These are phyloP conservation scores for Hippolais icterina DNA, from an alignment of 2,113 vertebrate species.

Conservation along the genomic window DNA sequence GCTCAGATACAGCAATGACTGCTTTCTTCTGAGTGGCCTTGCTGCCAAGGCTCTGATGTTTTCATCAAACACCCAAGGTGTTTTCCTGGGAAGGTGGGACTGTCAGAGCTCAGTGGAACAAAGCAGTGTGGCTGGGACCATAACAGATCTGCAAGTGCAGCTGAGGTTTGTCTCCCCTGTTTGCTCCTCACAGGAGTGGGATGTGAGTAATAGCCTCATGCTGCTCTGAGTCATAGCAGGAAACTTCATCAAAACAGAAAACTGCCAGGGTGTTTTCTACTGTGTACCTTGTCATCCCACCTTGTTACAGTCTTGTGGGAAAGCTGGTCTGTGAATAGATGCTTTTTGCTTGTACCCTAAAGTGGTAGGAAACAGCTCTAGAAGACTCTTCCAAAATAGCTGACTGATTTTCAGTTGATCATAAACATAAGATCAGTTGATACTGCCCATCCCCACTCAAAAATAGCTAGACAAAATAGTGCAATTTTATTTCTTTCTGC, in stretches of 20 bases:
- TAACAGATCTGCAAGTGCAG: background rate
- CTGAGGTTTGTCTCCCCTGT: background rate
- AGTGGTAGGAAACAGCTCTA: background rate
- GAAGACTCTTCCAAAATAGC: background rate
- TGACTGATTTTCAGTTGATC: background rate
- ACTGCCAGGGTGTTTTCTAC: background rate
- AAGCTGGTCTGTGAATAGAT: background rate
- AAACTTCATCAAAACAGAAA: background rate
- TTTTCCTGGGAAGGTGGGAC: background rate
- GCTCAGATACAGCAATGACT: background rate
- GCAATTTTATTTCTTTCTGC: background rate
- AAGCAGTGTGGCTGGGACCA: background rate
- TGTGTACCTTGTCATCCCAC: background rate
- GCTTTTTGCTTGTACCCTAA: background rate
- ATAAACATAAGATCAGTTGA: background rate
- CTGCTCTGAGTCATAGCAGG: slow-evolving; percentile 8
- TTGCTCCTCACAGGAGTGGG: background rate
- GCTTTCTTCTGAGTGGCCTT: background rate
- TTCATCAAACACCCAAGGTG: too few species aligned
- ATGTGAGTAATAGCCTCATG: background rate
- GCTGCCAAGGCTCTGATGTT: background rate
- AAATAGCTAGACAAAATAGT: background rate
- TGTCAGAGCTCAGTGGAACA: background rate
- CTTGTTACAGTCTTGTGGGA: background rate
- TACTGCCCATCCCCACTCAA: background rate